Percentiles rank a stretch among this genome's conserved stretches.
Evolutionary conservation across 2,888 invertebrate species (phyloP).

Genomic region (Baronia brevicornis): DNA sequence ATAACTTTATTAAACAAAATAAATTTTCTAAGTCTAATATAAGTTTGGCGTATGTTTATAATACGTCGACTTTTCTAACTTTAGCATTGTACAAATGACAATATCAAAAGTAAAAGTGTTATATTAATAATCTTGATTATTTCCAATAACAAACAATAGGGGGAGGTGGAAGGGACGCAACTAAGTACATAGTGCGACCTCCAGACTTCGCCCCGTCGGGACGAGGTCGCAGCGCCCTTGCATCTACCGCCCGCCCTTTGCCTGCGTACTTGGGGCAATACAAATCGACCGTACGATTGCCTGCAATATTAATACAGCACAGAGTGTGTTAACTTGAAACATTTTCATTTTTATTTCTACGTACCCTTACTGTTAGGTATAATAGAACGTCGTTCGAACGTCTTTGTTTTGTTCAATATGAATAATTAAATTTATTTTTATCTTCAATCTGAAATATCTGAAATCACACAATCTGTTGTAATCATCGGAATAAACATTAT

Average conservation of each 20-base stretch:
- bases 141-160: conserved; percentile 18
- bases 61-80: too few relatives aligned
- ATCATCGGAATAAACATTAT: too few relatives aligned
- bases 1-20: too few relatives aligned
- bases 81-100: too few relatives aligned
- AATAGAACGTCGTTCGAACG: too few relatives aligned
- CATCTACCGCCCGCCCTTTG: conserved; percentile 50
- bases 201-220: conserved; percentile 60
- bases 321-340: conserved; percentile 5
- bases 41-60: too few relatives aligned
- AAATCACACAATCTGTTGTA: too few relatives aligned
- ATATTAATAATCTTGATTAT: conserved; percentile 17
- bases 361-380: too few relatives aligned
- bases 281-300: conserved; percentile 12
- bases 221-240: conserved; percentile 65
- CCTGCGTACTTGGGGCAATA: conserved; percentile 21
- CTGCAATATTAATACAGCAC: conserved; percentile 6
- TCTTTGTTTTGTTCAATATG: too few relatives aligned
- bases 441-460: too few relatives aligned
- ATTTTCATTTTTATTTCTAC: neutral
- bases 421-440: too few relatives aligned
- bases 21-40: too few relatives aligned
- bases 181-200: conserved; percentile 56
- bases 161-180: conserved; percentile 30
- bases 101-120: conserved; percentile 19